Percentiles rank a stretch among this genome's conserved stretches.
Evolutionary conservation across 2,797 vertebrate species (phyloP).

Genomic region (Pantherophis alleghaniensis): DNA sequence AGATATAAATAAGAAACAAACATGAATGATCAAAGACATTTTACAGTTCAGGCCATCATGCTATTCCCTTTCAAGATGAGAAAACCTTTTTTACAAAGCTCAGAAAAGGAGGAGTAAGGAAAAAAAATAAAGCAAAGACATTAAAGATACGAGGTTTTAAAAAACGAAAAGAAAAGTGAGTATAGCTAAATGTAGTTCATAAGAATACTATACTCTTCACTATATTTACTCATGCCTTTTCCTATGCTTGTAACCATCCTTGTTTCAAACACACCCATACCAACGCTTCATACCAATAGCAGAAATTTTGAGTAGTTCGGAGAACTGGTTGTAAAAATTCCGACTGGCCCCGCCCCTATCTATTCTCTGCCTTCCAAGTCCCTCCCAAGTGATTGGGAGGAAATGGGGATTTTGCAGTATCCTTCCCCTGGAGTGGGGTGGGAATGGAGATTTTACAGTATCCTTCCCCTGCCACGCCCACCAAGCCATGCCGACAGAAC

Average conservation of each 20-base stretch:
- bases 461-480: too few relatives aligned
- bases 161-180: neutral
- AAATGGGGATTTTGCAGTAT: too few relatives aligned
- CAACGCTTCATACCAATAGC: neutral
- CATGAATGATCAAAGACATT: neutral
- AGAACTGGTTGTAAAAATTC: too few relatives aligned
- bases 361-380: too few relatives aligned
- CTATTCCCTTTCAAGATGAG: neutral
- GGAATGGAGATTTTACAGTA: too few relatives aligned
- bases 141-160: neutral
- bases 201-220: neutral
- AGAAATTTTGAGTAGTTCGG: too few relatives aligned
- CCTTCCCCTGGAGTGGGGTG: too few relatives aligned
- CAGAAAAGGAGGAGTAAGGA: neutral
- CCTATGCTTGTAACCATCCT: neutral
- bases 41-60: neutral
- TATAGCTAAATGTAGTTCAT: neutral
- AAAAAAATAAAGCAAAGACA: neutral
- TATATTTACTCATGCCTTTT: neutral
- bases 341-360: too few relatives aligned
- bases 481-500: too few relatives aligned
- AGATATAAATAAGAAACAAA: neutral
- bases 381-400: too few relatives aligned
- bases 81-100: neutral
- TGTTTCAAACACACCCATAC: neutral